Conservation (phyloP, 2,113 vertebrate species). For the Panurus biarmicus region DNA sequence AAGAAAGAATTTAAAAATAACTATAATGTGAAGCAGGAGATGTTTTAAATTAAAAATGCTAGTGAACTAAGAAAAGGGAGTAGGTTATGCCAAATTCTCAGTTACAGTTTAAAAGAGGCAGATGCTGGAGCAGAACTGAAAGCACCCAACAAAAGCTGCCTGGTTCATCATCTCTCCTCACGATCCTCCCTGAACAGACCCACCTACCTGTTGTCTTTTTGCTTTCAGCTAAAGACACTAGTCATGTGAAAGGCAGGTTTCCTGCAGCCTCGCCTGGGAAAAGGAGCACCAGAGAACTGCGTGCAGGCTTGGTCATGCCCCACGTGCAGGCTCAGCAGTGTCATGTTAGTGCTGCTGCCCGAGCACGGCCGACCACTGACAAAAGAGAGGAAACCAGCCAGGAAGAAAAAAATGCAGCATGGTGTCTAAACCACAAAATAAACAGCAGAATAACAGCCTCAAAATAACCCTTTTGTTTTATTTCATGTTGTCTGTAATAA, state of each 20-base stretch:
- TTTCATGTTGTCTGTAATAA: neutral
- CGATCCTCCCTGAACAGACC: neutral
- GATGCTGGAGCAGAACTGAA: neutral
- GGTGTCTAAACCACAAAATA: neutral
- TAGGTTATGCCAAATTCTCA: neutral
- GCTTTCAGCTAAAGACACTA: neutral
- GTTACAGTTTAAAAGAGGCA: neutral
- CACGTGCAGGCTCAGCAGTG: fast-evolving
- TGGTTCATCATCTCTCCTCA: neutral
- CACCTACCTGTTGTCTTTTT: neutral
- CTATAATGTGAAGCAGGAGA: neutral
- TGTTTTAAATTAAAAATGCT: neutral
- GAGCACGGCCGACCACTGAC: neutral
- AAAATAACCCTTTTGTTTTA: neutral
- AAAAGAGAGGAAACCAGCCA: neutral
- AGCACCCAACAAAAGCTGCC: neutral
- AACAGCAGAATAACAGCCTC: neutral
- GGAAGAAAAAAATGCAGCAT: neutral
- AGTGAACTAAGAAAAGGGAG: neutral
- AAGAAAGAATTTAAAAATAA: neutral
- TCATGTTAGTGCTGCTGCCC: neutral
- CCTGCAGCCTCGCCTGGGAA: neutral
- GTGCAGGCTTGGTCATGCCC: neutral
- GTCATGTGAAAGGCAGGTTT: neutral
- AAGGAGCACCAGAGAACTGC: neutral